phyloP scores from a whole-genome alignment of 2,113 vertebrate species.

The Aptenodytes patagonicus region DNA sequence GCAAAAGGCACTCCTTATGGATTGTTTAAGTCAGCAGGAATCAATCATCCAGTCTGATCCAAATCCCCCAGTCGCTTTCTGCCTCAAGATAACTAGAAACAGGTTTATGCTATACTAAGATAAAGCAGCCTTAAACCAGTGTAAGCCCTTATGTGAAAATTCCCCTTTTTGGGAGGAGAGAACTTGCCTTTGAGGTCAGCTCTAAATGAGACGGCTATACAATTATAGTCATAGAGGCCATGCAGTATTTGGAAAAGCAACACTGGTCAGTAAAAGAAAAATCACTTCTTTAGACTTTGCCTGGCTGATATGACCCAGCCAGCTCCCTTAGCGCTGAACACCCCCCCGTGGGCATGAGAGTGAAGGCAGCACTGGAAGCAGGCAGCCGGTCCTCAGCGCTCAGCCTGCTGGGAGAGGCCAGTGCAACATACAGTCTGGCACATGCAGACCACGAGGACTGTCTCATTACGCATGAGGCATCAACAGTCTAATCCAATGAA shows the following conservation, averaged over 20 bases:
- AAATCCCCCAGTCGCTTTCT: slow-evolving; percentile 39
- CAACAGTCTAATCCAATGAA: not conserved
- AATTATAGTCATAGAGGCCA: not conserved
- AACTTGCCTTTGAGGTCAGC: slow-evolving; percentile 28
- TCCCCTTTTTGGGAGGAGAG: not conserved
- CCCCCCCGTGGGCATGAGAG: not conserved
- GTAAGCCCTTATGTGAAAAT: not conserved
- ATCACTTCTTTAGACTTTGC: not conserved
- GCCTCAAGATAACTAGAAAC: slow-evolving; percentile 50
- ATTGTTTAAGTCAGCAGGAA: slow-evolving; percentile 22
- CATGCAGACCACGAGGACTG: not conserved
- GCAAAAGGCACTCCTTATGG: not conserved
- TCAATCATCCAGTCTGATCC: slow-evolving; percentile 33
- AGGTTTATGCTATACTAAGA: slow-evolving; percentile 41
- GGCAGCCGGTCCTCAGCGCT: not conserved
- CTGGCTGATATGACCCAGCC: not conserved
- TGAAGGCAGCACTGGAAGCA: not conserved
- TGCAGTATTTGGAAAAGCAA: not conserved
- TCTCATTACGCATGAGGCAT: not conserved
- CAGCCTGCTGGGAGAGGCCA: not conserved
- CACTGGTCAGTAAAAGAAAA: not conserved
- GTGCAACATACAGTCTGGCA: not conserved
- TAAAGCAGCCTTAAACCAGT: slow-evolving; percentile 49
- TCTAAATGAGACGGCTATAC: not conserved
- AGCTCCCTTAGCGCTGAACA: not conserved